phyloP scores from a whole-genome alignment of 2,113 vertebrate species.

The Lepus americanus region DNA sequence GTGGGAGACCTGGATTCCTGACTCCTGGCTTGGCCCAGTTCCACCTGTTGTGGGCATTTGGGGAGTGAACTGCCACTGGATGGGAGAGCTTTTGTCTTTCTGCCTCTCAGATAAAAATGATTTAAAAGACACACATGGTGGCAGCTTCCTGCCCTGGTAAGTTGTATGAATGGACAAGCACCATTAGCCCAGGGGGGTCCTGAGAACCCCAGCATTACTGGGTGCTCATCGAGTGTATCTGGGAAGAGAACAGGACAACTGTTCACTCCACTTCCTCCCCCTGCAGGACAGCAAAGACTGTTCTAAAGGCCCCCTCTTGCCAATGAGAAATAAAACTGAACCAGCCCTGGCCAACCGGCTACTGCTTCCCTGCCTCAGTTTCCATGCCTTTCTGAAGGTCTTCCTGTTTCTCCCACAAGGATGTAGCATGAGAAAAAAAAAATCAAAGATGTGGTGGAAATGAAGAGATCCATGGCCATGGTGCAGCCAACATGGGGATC shows the following conservation, averaged over 20 bases:
- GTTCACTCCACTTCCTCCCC: neutral
- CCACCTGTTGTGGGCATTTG: too few relatives aligned
- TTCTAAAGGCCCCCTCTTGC: neutral
- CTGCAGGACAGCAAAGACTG: neutral
- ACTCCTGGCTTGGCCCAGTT: too few relatives aligned
- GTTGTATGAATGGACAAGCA: neutral
- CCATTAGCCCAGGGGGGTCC: neutral
- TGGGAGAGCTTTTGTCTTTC: too few relatives aligned
- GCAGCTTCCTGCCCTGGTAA: neutral
- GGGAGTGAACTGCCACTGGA: too few relatives aligned
- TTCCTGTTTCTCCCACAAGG: neutral
- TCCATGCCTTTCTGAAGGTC: neutral
- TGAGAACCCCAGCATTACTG: neutral
- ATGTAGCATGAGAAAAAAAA: neutral
- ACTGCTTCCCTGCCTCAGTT: neutral
- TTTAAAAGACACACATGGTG: neutral
- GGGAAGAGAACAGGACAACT: neutral
- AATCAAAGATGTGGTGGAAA: neutral
- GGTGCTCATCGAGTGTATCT: neutral
- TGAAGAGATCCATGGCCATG: neutral
- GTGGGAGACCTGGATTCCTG: too few relatives aligned
- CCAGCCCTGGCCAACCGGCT: neutral
- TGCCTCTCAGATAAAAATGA: too few relatives aligned
- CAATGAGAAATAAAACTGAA: neutral
- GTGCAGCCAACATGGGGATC: neutral